Evolutionary conservation across 2,113 vertebrate species (phyloP).

Genomic region (Poeciliopsis occidentalis): DNA sequence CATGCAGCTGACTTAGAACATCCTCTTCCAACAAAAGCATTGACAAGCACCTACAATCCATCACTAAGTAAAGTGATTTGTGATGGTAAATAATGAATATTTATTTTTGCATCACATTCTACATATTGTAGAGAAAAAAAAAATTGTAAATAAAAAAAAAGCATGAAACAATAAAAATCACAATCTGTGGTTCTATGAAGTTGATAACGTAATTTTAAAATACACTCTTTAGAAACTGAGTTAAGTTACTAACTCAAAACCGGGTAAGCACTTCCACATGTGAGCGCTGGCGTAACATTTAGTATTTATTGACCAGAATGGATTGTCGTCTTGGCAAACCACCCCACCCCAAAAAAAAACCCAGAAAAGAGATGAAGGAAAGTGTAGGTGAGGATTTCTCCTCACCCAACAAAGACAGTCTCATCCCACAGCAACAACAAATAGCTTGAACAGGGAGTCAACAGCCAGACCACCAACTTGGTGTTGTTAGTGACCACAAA

Average conservation of each 20-base stretch:
- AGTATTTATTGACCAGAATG: too few species aligned
- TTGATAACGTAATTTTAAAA: neutral
- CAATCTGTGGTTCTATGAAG: neutral
- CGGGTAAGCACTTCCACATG: neutral
- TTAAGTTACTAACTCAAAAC: neutral
- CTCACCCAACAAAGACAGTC: neutral
- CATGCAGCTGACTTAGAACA: slow-evolving; percentile 18
- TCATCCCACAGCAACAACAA: neutral
- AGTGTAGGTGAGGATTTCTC: neutral
- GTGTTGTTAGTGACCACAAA: neutral
- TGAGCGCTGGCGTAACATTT: neutral
- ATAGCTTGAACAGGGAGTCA: neutral
- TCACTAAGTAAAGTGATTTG: slow-evolving; percentile 1
- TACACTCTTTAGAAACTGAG: neutral
- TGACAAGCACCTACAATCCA: slow-evolving; percentile 12
- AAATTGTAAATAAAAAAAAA: neutral
- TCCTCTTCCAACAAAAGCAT: neutral
- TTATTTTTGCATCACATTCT: neutral
- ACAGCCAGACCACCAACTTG: neutral
- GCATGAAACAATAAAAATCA: neutral
- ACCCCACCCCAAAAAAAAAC: neutral
- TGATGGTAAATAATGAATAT: slow-evolving; percentile 1
- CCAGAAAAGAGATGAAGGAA: neutral
- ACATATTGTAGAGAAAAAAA: neutral
- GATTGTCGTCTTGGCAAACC: neutral